Evolutionary conservation across 2,113 vertebrate species (phyloP), one percentile per base, ranked within the genome.

Genomic region (Oxyruncus cristatus): DNA sequence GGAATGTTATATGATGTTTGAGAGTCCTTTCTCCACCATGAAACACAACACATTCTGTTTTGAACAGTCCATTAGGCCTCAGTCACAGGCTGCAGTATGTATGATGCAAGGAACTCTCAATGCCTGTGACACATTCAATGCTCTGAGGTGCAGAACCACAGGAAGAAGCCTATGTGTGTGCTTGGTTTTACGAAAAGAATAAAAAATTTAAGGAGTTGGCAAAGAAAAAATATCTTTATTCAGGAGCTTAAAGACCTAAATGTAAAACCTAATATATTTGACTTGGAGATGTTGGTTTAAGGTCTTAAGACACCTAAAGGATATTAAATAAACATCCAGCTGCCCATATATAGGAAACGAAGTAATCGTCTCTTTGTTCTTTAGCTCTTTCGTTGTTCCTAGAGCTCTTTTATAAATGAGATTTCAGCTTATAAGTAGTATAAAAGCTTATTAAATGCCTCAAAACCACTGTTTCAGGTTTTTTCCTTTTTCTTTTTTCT

Each of bases 161-260:
- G 6, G 16, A 87, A 62, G 11, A 52, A 61, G 2, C 5, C n/a
- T 63, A n/a, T 55, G 61, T 72, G 4, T 72, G 11, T 33, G n/a
- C 11, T 47, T 62, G 12, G 5, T 44, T 73, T 80, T 77, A 41
- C 19, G 26, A 50, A 89, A 89, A 68, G 8, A 83, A 20, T 28
- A 59, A 49, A 77, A 9, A 8, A 3, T 35, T 28, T 39, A 15
- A 7, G 8, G 8, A 14, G 0, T 1, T 56, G 21, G 4, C 3
- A n/a, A 72, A 71, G 4, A 3, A 26, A 56, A 71, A 47, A 33
- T 17, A 2, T 73, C 12, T 74, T 61, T 62, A 47, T 14, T 4
- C 23, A 70, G 53, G 50, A 68, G 7, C 17, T 46, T n/a, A 58
- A n/a, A n/a, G 14, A 58, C 23, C 33, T 8, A n/a, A 58, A 18